Conservation (phyloP, 1,140 invertebrate species). For the Drosophila suzukii region DNA sequence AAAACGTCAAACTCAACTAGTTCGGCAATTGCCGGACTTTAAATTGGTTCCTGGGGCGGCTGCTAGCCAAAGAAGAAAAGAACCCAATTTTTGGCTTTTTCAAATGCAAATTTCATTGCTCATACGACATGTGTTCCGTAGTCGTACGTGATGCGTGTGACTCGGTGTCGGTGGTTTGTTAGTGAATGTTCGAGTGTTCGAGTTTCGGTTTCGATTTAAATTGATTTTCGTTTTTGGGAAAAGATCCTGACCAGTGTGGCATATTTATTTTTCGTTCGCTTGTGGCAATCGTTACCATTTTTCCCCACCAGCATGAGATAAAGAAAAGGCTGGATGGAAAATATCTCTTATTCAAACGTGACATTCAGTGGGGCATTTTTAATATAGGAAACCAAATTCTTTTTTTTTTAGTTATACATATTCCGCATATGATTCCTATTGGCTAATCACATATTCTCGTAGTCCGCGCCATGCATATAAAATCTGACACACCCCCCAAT, state of each 20-base stretch:
- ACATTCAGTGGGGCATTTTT: constrained; percentile 1
- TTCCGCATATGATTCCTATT: background rate
- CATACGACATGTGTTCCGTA: constrained; percentile 41
- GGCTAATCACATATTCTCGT: constrained; percentile 11
- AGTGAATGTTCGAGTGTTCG: background rate
- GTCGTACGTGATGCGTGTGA: constrained; percentile 25
- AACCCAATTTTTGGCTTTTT: constrained; percentile 40
- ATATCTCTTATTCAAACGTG: constrained; percentile 26
- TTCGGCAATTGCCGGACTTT: constrained; percentile 16
- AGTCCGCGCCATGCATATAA: constrained; percentile 2
- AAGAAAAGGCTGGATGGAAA: constrained; percentile 6
- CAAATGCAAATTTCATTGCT: constrained; percentile 60
- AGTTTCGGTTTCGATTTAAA: constrained; percentile 49
- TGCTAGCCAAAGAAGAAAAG: constrained; percentile 19
- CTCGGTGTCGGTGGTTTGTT: background rate
- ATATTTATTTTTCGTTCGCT: constrained; percentile 27
- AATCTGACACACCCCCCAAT: background rate
- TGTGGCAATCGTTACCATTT: background rate
- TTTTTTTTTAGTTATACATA: background rate
- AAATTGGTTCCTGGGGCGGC: constrained; percentile 14
- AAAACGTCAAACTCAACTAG: constrained; percentile 43
- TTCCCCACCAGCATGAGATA: background rate
- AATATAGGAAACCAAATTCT: background rate
- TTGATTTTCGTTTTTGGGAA: constrained; percentile 34
- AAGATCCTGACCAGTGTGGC: constrained; percentile 13